Evolutionary conservation across 2,888 invertebrate species (phyloP), one percentile per base, ranked within the genome.

Genomic region (Ferdinandea cuprea): DNA sequence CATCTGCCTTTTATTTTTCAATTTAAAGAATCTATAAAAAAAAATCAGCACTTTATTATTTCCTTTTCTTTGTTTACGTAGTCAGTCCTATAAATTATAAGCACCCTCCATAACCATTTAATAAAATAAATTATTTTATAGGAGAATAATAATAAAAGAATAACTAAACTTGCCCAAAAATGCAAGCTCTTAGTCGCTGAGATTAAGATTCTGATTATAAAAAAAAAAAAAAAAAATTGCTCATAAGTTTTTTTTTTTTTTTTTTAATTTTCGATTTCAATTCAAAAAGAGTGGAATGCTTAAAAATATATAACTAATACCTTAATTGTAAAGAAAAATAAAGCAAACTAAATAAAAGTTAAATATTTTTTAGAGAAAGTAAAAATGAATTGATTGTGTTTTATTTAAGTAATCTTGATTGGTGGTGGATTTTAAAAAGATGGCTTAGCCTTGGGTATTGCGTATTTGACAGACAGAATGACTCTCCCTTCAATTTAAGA

Each of bases 321-420:
- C 65, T 69, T 81, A 81, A 76, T 61, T 79, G 40, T 81, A 72
- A 71, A 81, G 54, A 71, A 52, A 71, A 66, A 52, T 58, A 77
- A 77, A 77, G 32, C 32, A 71, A 76, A 76, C 42, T 76, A 65
- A 81, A 80, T 61, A 69, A 80, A n/a, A 81, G 71, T 77, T 81
- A 77, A 71, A 81, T 81, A 81, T 81, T 81, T 81, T 80, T 81
- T 81, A 81, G 81, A 81, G 48, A 81, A 73, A 73, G 66, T 65
- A 35, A 66, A 54, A 21, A 37, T 35, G 1, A 25, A 42, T 58
- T 52, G 44, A 63, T 17, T 63, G 3, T 8, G 25, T 56, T 37
- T 54, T 32, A 9, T 25, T 21, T 15, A n/a, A n/a, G n/a, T n/a
- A n/a, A n/a, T n/a, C n/a, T n/a, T n/a, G n/a, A n/a, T n/a, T n/a